Evolutionary conservation across 92 coral and sea anemone species (phyloP).

Genomic region (Epizoanthus rinbou): DNA sequence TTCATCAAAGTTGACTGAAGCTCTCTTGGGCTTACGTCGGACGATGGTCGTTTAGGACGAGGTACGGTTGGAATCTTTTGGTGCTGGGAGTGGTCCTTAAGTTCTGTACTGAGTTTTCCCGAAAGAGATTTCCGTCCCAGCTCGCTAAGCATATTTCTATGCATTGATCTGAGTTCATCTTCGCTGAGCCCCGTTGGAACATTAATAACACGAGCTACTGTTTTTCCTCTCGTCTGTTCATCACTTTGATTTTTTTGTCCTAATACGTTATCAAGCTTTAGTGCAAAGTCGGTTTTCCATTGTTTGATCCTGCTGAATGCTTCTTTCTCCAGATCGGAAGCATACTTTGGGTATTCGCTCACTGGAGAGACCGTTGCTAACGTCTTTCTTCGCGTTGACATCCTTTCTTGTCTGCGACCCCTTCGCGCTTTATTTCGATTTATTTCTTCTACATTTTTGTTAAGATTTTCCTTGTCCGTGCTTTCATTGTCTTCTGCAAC

Average conservation of each 20-base stretch:
- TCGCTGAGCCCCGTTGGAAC: conserved; percentile 58
- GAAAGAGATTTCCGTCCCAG: conserved; percentile 39
- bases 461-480: neutral
- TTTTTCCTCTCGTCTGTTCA: conserved; percentile 25
- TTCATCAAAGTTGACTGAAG: conserved; percentile 53
- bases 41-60: conserved; percentile 36
- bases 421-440: neutral
- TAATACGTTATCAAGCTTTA: conserved; percentile 52
- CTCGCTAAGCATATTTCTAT: conserved; percentile 41
- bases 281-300: conserved; percentile 60
- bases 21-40: conserved; percentile 44
- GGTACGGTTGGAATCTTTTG: conserved; percentile 46
- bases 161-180: conserved; percentile 45
- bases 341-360: conserved; percentile 52
- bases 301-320: conserved; percentile 55
- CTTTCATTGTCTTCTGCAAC: conserved; percentile 12
- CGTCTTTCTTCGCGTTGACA: conserved; percentile 35
- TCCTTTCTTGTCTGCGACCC: neutral
- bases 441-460: neutral
- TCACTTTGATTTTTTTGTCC: conserved; percentile 38
- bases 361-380: conserved; percentile 40
- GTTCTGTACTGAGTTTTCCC: neutral
- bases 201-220: conserved; percentile 41
- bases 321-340: conserved; percentile 64
- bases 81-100: neutral